phyloP scores from a whole-genome alignment of 2,797 vertebrate species.

The Sparidentex hasta region DNA sequence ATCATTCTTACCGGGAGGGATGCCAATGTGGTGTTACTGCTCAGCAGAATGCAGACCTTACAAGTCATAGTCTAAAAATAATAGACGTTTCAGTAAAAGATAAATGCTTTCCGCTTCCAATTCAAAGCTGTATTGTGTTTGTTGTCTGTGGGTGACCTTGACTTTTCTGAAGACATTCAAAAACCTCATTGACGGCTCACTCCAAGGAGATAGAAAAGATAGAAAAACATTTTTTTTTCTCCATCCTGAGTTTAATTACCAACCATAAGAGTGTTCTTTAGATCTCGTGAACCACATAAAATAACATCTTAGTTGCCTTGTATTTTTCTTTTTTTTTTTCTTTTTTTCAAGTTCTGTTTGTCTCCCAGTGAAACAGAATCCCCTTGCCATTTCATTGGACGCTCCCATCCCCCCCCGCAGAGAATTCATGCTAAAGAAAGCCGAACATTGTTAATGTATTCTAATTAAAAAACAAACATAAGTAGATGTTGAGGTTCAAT shows the following conservation, averaged over 20 bases:
- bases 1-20: neutral
- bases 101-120: slow-evolving; percentile 1
- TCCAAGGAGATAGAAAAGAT: slow-evolving; percentile 18
- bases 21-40: neutral
- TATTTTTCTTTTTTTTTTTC: neutral
- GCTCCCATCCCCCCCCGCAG: slow-evolving; percentile 27
- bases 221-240: slow-evolving; percentile 24
- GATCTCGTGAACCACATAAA: slow-evolving; percentile 25
- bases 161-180: slow-evolving; percentile 31
- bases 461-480: slow-evolving; percentile 76
- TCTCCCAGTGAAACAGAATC: slow-evolving; percentile 37
- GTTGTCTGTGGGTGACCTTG: slow-evolving; percentile 38
- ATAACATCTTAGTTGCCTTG: slow-evolving; percentile 31
- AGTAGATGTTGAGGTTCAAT: slow-evolving; percentile 69
- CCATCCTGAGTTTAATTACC: slow-evolving; percentile 30
- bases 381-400: slow-evolving; percentile 43
- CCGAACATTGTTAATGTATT: slow-evolving; percentile 61
- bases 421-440: slow-evolving; percentile 54
- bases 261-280: slow-evolving; percentile 28
- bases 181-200: slow-evolving; percentile 20
- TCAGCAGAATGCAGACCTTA: slow-evolving; percentile 1
- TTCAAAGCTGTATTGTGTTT: slow-evolving; percentile 35
- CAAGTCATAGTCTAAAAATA: slow-evolving; percentile 1
- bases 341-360: slow-evolving; percentile 19
- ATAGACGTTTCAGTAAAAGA: slow-evolving; percentile 7